Evolutionary conservation across 2,888 invertebrate species (phyloP).

Genomic region (Agrochola circellaris): DNA sequence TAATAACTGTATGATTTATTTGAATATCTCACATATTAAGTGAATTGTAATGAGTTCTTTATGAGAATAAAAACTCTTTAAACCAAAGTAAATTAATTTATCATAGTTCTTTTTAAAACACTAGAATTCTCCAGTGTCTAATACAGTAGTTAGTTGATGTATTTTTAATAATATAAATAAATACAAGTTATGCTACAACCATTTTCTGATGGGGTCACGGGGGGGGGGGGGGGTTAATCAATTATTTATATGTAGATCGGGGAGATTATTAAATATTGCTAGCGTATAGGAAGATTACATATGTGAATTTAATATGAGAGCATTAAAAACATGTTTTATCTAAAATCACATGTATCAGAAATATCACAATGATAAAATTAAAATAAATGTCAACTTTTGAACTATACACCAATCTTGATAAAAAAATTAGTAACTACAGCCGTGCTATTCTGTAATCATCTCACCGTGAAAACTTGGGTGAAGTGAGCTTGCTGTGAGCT

Average conservation of each 20-base stretch:
- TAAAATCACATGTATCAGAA: constrained; percentile 11
- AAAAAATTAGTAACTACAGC: not conserved
- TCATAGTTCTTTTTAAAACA: not conserved
- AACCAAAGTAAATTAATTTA: too few species aligned
- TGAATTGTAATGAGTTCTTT: too few species aligned
- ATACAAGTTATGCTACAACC: constrained; percentile 2
- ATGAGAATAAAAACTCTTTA: too few species aligned
- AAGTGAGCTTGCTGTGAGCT: too few species aligned
- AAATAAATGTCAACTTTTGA: not conserved
- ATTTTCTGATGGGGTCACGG: constrained; percentile 5
- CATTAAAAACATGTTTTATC: not conserved
- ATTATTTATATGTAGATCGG: not conserved
- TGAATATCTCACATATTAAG: too few species aligned
- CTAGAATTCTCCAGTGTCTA: not conserved
- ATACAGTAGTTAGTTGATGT: not conserved
- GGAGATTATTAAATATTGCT: not conserved
- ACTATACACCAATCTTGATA: not conserved
- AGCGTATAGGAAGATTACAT: not conserved
- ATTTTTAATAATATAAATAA: not conserved
- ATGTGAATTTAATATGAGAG: not conserved
- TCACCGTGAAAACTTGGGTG: too few species aligned
- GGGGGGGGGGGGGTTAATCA: too few species aligned
- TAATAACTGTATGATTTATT: too few species aligned
- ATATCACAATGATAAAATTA: not conserved
- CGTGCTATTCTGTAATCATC: too few species aligned